A percentile compares a stretch with the other conserved stretches of the same genome.
These are phyloP conservation scores for rat (Rattus norvegicus) DNA, from an alignment of 2,113 vertebrate species.

Conservation along the genomic window DNA sequence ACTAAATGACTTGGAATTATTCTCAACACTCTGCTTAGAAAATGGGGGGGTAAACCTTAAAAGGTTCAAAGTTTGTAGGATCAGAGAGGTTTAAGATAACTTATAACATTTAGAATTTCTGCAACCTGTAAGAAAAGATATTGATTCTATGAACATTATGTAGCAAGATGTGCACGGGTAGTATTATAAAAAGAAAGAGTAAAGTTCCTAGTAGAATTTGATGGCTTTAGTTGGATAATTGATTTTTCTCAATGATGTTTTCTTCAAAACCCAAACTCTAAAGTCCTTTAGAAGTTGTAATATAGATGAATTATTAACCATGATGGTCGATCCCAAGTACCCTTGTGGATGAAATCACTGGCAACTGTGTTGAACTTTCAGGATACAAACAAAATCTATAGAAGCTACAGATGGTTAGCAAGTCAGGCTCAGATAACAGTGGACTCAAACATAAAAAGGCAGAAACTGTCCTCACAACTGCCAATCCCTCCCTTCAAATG, in stretches of 20 bases:
- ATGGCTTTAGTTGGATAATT: not conserved
- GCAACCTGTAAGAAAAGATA: not conserved
- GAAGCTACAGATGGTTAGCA: not conserved
- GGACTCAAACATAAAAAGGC: not conserved
- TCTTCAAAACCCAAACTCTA: not conserved
- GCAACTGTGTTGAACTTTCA: not conserved
- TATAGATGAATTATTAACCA: not conserved
- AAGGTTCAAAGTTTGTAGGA: slow-evolving; percentile 30
- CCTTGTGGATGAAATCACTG: not conserved
- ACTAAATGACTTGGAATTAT: slow-evolving; percentile 64
- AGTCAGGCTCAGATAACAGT: not conserved
- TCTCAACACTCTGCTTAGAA: slow-evolving; percentile 46
- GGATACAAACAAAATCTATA: not conserved
- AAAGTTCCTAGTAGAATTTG: not conserved
- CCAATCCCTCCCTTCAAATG: slow-evolving; percentile 17
- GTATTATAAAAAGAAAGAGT: not conserved
- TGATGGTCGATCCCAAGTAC: not conserved
- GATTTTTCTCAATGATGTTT: not conserved
- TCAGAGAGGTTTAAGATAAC: slow-evolving; percentile 30
- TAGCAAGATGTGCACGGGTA: not conserved
- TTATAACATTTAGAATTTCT: not conserved
- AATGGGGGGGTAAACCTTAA: slow-evolving; percentile 54
- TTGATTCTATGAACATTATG: not conserved
- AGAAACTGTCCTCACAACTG: not conserved
- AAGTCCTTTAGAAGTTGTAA: not conserved